Evolutionary conservation across 1,140 invertebrate genomes (phyloP), one percentile per base, ranked within the genome.

Genomic region (Trichoplusia ni): DNA sequence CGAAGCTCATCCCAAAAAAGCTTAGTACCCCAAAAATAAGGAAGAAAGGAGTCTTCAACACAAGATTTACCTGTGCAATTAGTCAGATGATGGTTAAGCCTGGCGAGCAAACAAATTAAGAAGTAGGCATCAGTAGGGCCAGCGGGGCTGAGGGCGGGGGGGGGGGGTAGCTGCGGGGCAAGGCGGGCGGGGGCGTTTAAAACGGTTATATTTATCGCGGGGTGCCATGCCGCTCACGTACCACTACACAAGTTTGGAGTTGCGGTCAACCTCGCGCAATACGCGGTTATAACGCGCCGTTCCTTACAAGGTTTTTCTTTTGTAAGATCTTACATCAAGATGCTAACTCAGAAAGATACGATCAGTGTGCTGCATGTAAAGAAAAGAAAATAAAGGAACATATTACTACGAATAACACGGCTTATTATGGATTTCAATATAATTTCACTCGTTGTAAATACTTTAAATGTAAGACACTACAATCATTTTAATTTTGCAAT

Each of bases 51-150:
- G 3, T 27, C 3, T 5, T 9, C 16, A 19, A 19, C n/a, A 9
- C 11, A 40, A 54, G 51, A 54, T 54, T 54, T 58, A 58, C 38
- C 54, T 58, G 54, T 58, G 31, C 23, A 42, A 42, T 31, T 27
- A 42, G 35, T 40, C 19, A 40, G 27, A 56, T 25, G 53, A 27
- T 29, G 13, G 1, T 11, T 21, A 9, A 19, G 11, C 37, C 37
- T 42, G 38, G 25, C 25, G 5, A 8, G 54, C 54, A 31, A 58
- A 58, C 54, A 58, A 58, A 58, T 58, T 58, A 58, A 58, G 54
- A 58, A 58, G 54, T 31, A 40, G 14, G 38, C 19, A n/a, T n/a
- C n/a, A n/a, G n/a, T n/a, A n/a, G n/a, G n/a, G n/a, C n/a, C n/a
- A n/a, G n/a, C n/a, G n/a, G n/a, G n/a, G n/a, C 3, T 33, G 29